Percentiles rank a stretch among this genome's conserved stretches.
These are phyloP conservation scores for Anagyrus pseudococci DNA, from an alignment of 2,888 invertebrate species.

Conservation along the genomic window DNA sequence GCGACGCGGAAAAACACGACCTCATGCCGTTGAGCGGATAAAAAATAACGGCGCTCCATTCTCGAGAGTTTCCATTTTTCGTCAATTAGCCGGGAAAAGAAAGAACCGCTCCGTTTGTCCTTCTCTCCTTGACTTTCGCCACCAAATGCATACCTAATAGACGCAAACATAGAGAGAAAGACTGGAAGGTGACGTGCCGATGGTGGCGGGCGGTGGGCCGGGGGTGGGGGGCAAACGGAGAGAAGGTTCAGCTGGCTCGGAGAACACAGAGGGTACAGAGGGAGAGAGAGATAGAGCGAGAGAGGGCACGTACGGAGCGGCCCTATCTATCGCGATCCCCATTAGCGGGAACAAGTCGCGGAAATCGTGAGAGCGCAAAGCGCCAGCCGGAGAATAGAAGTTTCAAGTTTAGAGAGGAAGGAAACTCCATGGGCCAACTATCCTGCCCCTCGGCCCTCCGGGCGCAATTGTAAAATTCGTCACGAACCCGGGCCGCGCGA, in stretches of 20 bases:
- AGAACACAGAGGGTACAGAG: no score
- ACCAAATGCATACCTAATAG: background rate
- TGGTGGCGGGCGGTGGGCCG: no score
- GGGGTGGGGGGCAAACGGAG: no score
- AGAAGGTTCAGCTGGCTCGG: no score
- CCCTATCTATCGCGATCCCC: slow-evolving; percentile 32
- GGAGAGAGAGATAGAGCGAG: no score
- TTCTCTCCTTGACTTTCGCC: background rate
- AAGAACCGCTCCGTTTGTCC: slow-evolving; percentile 18
- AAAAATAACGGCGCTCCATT: background rate
- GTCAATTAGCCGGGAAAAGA: slow-evolving; percentile 17
- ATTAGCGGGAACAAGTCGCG: slow-evolving; percentile 26
- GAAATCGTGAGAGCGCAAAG: slow-evolving; percentile 24
- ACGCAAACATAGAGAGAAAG: background rate
- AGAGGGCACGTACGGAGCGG: no score
- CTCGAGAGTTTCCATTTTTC: slow-evolving; percentile 29
- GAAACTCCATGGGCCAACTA: no score
- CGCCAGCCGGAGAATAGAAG: background rate
- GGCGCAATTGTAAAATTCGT: slow-evolving; percentile 35
- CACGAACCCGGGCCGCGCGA: slow-evolving; percentile 28
- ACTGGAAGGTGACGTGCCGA: no score
- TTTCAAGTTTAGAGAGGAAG: slow-evolving; percentile 15
- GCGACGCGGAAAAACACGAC: no score
- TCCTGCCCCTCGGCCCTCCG: background rate
- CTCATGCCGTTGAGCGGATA: no score